phyloP scores from a whole-genome alignment of 92 coral and sea anemone genomes.

The Epizoanthus fatuus region DNA sequence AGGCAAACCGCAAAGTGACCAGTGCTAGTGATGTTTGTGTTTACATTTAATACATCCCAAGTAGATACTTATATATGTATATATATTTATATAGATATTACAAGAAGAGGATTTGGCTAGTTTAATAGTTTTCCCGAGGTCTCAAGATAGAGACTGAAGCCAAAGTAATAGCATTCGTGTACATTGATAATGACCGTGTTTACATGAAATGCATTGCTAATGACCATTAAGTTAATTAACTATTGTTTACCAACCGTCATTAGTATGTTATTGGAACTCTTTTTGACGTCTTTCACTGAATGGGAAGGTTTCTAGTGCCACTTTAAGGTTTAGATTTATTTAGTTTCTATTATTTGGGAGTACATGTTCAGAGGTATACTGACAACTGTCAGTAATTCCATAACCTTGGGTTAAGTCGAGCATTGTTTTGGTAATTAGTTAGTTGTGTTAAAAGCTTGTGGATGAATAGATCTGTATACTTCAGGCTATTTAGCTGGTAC shows the following conservation, averaged over 20 bases:
- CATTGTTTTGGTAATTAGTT: too few species aligned
- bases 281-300: conserved; percentile 66
- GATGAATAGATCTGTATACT: too few species aligned
- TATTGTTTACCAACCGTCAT: conserved; percentile 75
- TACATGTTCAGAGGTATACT: too few species aligned
- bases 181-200: conserved; percentile 23
- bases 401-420: too few species aligned
- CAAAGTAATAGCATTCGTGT: neutral
- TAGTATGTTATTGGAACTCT: conserved; percentile 55
- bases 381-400: too few species aligned
- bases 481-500: too few species aligned
- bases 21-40: conserved; percentile 9
- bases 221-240: conserved; percentile 69
- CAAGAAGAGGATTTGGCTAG: neutral
- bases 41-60: conserved; percentile 31
- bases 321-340: too few species aligned
- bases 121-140: conserved; percentile 4
- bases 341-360: too few species aligned
- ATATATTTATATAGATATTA: conserved; percentile 26
- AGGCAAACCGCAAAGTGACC: conserved; percentile 27
- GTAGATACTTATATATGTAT: conserved; percentile 19
- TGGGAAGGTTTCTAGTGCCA: neutral
- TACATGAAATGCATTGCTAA: conserved; percentile 30
- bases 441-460: too few species aligned
- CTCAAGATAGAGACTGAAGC: neutral